Base-by-base conservation (phyloP, 2,113 vertebrate species). In the Albula glossodonta region DNA sequence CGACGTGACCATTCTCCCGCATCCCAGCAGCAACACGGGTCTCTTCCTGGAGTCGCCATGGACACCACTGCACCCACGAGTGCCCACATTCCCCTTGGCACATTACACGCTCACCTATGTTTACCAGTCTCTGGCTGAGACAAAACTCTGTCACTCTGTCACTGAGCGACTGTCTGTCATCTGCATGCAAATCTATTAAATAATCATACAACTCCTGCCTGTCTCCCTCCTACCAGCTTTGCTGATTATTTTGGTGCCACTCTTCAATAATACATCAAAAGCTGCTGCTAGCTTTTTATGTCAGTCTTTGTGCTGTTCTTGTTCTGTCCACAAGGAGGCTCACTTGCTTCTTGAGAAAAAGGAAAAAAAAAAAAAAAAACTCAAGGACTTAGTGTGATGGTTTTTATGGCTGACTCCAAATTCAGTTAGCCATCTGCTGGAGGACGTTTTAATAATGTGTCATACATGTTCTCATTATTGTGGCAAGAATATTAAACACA, bases 251-350 rank as follows among this genome's bases (percentile, higher is more conserved):
- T 74, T 74, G 70, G n/a, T 22, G 22, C 70, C 12, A 7, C n/a
- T 74, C 66, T 74, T 31, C 70, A 74, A 74, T 31, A 25, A 74
- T 31, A 22, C n/a, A 74, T 31, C 70, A 74, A 74, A 74, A 31
- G 5, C 1, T n/a, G 10, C 3, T 10, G n/a, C 22, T 10, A 74
- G 70, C 22, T 74, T 74, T 74, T 74, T 25, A 6, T 5, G n/a
- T 74, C 22, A 25, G 70, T 8, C n/a, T 74, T 74, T 10, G 70
- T 74, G n/a, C 17, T 51, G 19, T 66, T 66, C 70, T 22, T 9
- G 2, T 74, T 31, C 74, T 81, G 56, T 41, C 86, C 86, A 84
- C 83, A 79, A 87, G 86, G 83, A 52, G 86, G 63, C 79, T 41
- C 86, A 77, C 86, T 77, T 82, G 78, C 60, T 70, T 70, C 49